Evolutionary conservation across 1,140 invertebrate genomes (phyloP), one percentile per base, ranked within the genome.

Genomic region (Papilio aristodemus): DNA sequence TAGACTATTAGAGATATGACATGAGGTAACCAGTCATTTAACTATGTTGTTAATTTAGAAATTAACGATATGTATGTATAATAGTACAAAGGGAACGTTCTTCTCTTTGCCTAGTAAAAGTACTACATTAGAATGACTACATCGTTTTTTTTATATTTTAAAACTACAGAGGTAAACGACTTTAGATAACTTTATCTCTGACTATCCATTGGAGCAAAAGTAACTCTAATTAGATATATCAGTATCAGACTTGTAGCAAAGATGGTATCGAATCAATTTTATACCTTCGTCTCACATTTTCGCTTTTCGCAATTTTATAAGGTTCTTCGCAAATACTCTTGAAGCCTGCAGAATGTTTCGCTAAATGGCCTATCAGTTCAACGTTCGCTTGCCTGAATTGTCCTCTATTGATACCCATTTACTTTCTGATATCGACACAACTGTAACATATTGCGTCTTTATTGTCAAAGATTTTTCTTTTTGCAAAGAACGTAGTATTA

Each of bases 311-410:
- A 54, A 25, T 54, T 54, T 54, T 54, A 54, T 54, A 54, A 54
- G 11, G 46, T 7, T 10, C 19, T 54, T 54, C 46, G 4, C 46
- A 54, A 54, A 13, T 39, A 39, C 46, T 54, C 46, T 54, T 54
- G 46, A 54, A 54, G 46, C 46, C 46, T 54, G 46, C 46, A 54
- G 46, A 54, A 54, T 54, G 46, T 54, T 54, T 54, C 17, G 46
- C 8, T 54, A 54, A 54, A 54, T 54, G 46, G 46, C 46, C 46
- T 54, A 54, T 54, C 46, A 54, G 46, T 54, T 54, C 46, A 19
- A 22, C 46, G 46, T 54, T 54, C 46, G 46, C 46, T 54, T 19
- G 46, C 46, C 22, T 19, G 46, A 54, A 54, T 54, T 54, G 46
- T 54, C 46, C 46, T 54, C 46, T 54, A 54, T 54, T 54, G 46